Evolutionary conservation across 1,140 invertebrate genomes (phyloP), one percentile per base, ranked within the genome.

Genomic region (Tetranychus urticae): DNA sequence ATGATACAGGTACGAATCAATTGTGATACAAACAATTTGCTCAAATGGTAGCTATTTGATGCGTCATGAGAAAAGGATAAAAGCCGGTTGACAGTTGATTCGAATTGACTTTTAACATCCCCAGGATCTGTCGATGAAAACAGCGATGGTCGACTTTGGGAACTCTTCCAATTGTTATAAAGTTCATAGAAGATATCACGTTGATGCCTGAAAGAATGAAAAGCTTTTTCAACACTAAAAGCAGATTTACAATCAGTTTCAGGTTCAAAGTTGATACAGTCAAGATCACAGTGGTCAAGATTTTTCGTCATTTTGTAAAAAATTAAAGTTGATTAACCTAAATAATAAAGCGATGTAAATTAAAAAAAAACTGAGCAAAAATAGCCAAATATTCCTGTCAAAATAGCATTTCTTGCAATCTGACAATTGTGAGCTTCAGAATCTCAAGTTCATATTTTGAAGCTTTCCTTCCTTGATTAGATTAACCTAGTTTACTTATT

Each of bases 171-270:
- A 61, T 73, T 70, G 56, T 71, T 65, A 12, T 83, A 71, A 59
- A 84, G 78, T 63, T 84, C 81, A 68, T 85, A 88, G 70, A 88
- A 88, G 50, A 81, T 70, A 71, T 88, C 85, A 56, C 88, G 76
- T 69, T 90, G 87, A 65, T 84, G 84, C 63, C 82, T 80, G 66
- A 89, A 91, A 5, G 79, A 75, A 33, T 80, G 78, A 70, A 89
- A 90, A 50, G 82, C 80, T n/a, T 74, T 66, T 56, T 79, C 73
- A 13, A 78, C 77, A 2, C 83, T 80, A 70, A 91, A 92, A 68
- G 87, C 87, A 33, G 82, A 79, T 36, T 78, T 76, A 63, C 86
- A 87, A 66, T 90, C 87, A 1, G 84, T 87, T 50, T 90, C 86
- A 34, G 75, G 73, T 72, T 80, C 78, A 67, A 82, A 83, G 62